Evolutionary conservation across 1,140 invertebrate species (phyloP), one percentile per base, ranked within the genome.

Genomic region (Proales similis): DNA sequence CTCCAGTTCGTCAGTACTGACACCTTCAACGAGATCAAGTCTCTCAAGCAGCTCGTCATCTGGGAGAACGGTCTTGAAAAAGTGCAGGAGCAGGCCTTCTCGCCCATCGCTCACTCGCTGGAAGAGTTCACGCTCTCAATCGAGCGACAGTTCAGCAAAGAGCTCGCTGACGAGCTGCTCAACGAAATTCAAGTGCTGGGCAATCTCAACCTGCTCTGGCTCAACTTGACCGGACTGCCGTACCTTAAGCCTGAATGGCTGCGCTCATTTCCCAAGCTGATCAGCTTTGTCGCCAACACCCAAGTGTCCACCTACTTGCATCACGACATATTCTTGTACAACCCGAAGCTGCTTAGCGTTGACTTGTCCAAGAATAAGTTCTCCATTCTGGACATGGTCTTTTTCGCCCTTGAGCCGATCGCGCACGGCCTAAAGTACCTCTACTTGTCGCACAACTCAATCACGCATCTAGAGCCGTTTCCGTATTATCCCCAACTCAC

Each of bases 361-460:
- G 38, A 57, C 20, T 26, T 57, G 11, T 42, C 14, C n/a, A 57
- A 57, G 17, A 57, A 57, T 9, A 42, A 42, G 39, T 42, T 57
- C 4, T 42, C 5, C 24, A 42, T 42, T 57, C 17, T 57, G 17
- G 20, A 36, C 20, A 24, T 22, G 11, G 19, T 57, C 11, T 43
- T 57, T 14, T n/a, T 11, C 17, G 51, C 51, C 1, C 7, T 57
- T n/a, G 51, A 42, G 12, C 51, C 51, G 7, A 29, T 57, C 1
- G 6, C 4, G 4, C 9, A 20, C n/a, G 32, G 17, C 9, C 20
- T 57, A 12, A 57, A 29, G 32, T 36, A 57, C 19, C 20, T 57
- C 9, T 42, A 57, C 39, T 22, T 57, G 7, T 12, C 24, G 4
- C 17, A 36, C 7, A 57, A 57, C 45, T 24, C 7, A 6, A 32